These are phyloP conservation scores for Halichoerus grypus DNA, from an alignment of 2,113 vertebrate genomes.

Conservation along the genomic window DNA sequence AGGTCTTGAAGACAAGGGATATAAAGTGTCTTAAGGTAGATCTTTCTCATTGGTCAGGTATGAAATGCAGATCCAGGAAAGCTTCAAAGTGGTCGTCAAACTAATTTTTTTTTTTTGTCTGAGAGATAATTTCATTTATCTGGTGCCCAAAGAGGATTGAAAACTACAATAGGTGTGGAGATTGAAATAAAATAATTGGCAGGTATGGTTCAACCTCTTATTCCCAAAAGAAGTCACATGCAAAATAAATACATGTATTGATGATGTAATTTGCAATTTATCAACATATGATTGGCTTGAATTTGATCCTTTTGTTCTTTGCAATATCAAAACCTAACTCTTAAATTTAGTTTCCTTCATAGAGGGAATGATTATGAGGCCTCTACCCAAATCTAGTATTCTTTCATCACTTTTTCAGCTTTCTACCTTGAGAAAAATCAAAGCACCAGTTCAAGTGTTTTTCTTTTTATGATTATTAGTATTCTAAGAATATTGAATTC, in stretches of 20 bases:
- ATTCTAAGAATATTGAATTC: slow-evolving; percentile 45
- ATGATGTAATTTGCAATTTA: neutral
- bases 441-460: neutral
- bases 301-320: neutral
- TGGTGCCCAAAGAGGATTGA: neutral
- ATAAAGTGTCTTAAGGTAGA: neutral
- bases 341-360: neutral
- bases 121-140: neutral
- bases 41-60: neutral
- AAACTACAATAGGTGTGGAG: neutral
- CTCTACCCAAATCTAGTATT: neutral
- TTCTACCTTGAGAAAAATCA: neutral
- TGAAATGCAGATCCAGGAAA: neutral
- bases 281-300: neutral
- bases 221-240: neutral
- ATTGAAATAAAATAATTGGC: neutral
- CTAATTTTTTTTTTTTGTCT: neutral
- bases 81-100: neutral
- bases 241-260: neutral
- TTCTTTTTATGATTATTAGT: slow-evolving; percentile 19
- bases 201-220: neutral
- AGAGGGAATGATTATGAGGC: neutral
- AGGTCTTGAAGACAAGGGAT: neutral
- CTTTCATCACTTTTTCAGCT: slow-evolving; percentile 38
- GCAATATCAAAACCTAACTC: neutral